Base-by-base conservation (phyloP, 2,888 invertebrate genomes). In the Syrista parreyssii region DNA sequence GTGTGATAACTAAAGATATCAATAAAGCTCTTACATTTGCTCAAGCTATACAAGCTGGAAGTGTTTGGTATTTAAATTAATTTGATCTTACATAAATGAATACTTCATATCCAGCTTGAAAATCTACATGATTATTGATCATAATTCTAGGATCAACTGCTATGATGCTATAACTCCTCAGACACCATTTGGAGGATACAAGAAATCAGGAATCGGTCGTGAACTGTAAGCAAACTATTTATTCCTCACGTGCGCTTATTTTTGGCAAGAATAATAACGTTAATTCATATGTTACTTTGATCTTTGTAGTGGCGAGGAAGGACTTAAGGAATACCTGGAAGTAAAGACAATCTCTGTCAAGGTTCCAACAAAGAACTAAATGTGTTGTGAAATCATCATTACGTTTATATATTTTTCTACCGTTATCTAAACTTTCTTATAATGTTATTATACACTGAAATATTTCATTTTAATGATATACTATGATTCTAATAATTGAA, bases 101-200 rank as follows among this genome's bases (percentile, higher is more conserved):
- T 55, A 55, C 9, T 55, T 23, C 15, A 55, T 55, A 55, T 55
- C 55, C 9, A 55, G 2, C 23, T 23, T 9, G 23, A 55, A 55
- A 55, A 55, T 23, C 9, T 55, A 2, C 55, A 55, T 55, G 40
- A 40, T 40, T 6, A 23, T 55, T 55, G 23, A 55, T 55, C 23
- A 23, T 23, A 9, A 71, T 78, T 91, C 71, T 89, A 96, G 96
- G 96, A 93, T 96, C 6, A 96, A 96, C 91, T 95, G 95, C 75
- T 96, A 96, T 86, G 94, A 96, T 86, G 93, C 94, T 75, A 93
- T 95, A 3, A 91, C 93, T 15, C 92, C 95, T 1, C 97, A 97
- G 90, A 95, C 96, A 71, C 97, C 98, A 23, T 98, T 98, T 89
- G 98, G 98, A 76, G 98, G 98, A 71, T 98, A 94, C 92, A 97